Base-by-base conservation (phyloP, 2,888 invertebrate genomes). In the Serrognathus titanus region DNA sequence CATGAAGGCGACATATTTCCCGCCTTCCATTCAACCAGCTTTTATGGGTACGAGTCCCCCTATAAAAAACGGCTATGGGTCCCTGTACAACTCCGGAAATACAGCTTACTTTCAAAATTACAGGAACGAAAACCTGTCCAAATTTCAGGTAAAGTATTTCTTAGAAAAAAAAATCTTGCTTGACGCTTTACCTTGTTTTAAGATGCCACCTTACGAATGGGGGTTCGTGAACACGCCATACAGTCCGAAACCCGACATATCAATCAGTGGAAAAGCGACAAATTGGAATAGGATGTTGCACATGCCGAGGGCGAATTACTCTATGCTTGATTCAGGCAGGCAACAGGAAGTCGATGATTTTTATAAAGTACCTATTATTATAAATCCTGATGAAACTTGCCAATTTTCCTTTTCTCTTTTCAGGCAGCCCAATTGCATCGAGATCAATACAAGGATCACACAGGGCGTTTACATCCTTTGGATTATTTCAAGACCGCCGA, bases 401-500 rank as follows among this genome's bases (percentile, higher is more conserved):
- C 4, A 11, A 12, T 12, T 13, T 20, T 53, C 6, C 5, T 40
- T 8, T 5, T 40, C 6, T 6, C 5, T 13, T 12, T 12, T 20
- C 69, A 85, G 85, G 80, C 80, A 24, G 79, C 80, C 58, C 86
- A 85, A 69, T 74, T 80, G 36, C 83, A 85, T 61, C 78, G 86
- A 57, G 82, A 85, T 66, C 84, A 83, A 68, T 85, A 85, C 68
- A 81, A 82, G 72, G 85, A 85, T 41, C 81, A 81, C 58, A 75
- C 82, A 1, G 83, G 82, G 51, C 77, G 79, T 1, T 66, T 83
- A 58, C 85, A 86, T 72, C 84, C 85, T 0, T 67, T 85, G 45
- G 69, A 77, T 48, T 86, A 82, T 69, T 87, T 86, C 71, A 80
- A 77, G 59, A 76, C 78, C 1, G 71, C 79, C 0, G 74, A 75